Evolutionary conservation across 2,888 invertebrate species (phyloP).

Genomic region (Drosophila austrosaltans): DNA sequence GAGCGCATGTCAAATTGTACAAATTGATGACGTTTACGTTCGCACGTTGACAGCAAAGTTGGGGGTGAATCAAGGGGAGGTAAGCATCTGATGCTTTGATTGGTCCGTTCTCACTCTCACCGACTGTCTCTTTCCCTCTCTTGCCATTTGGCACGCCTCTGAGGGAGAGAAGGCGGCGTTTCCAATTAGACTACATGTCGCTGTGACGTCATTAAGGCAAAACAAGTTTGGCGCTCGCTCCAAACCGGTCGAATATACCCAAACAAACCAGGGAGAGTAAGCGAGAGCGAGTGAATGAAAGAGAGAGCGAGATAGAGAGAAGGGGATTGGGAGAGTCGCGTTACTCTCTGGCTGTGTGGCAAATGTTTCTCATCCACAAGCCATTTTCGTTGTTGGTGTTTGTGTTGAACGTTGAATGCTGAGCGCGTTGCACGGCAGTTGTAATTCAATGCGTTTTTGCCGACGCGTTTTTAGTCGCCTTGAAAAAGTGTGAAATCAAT

Average conservation of each 20-base stretch:
- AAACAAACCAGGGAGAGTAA: conserved; percentile 13
- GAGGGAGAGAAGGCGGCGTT: conserved; percentile 39
- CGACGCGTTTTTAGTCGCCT: conserved; percentile 74
- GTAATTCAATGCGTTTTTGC: conserved; percentile 71
- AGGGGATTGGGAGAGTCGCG: background rate
- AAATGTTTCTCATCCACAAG: conserved; percentile 50
- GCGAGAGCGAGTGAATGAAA: conserved; percentile 1
- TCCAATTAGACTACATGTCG: conserved; percentile 61
- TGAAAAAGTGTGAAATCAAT: conserved; percentile 26
- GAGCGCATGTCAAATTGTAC: conserved; percentile 77
- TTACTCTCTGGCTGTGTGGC: conserved; percentile 8
- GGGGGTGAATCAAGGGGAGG: conserved; percentile 11
- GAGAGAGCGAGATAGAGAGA: conserved; percentile 20
- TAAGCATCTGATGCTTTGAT: conserved; percentile 47
- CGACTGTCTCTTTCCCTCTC: conserved; percentile 4
- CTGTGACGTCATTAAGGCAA: conserved; percentile 70
- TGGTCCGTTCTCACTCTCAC: conserved; percentile 42
- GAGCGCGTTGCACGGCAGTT: conserved; percentile 55
- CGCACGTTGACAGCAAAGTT: conserved; percentile 76
- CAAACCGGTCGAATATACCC: conserved; percentile 55
- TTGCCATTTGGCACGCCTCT: conserved; percentile 49
- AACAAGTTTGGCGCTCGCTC: conserved; percentile 59
- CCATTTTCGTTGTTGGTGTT: conserved; percentile 69
- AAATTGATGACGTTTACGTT: conserved; percentile 81
- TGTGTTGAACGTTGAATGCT: conserved; percentile 68